Evolutionary conservation across 2,888 invertebrate species (phyloP).

Genomic region (Cerceris rybyensis): DNA sequence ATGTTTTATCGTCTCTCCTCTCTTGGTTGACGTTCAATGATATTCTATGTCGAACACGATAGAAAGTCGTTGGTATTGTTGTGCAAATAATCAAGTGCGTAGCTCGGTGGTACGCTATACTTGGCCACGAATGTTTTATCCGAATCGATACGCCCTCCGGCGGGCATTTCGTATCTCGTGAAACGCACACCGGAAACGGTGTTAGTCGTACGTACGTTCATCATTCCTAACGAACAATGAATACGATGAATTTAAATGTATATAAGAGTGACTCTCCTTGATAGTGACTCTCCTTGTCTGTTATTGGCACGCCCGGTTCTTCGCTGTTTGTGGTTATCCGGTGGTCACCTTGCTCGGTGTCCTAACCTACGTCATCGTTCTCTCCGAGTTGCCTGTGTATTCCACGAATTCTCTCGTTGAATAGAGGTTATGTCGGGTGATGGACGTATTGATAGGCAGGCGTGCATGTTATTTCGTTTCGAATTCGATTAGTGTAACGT

Average conservation of each 20-base stretch:
- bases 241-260: background rate
- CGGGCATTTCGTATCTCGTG: slow-evolving; percentile 67
- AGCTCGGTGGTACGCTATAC: slow-evolving; percentile 25
- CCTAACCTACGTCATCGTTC: slow-evolving; percentile 31
- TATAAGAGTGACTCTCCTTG: slow-evolving; percentile 9
- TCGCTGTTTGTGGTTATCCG: slow-evolving; percentile 34
- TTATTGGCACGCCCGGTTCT: slow-evolving; percentile 19
- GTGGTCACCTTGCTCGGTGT: slow-evolving; percentile 38
- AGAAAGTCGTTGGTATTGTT: slow-evolving; percentile 3
- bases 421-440: too few relatives aligned
- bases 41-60: background rate
- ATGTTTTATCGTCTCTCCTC: slow-evolving; percentile 25
- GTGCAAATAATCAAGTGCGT: slow-evolving; percentile 14
- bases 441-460: slow-evolving; percentile 17
- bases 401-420: background rate
- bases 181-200: slow-evolving; percentile 66
- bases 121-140: slow-evolving; percentile 72
- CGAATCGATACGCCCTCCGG: slow-evolving; percentile 76
- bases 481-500: slow-evolving; percentile 4
- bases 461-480: background rate
- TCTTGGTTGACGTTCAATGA: background rate
- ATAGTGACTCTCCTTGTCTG: slow-evolving; percentile 9
- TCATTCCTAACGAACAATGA: slow-evolving; percentile 14
- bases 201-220: slow-evolving; percentile 33
- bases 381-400: slow-evolving; percentile 17